These are phyloP conservation scores for Schizopygopsis pylzovi DNA, from an alignment of 2,797 vertebrate genomes.

Conservation along the genomic window DNA sequence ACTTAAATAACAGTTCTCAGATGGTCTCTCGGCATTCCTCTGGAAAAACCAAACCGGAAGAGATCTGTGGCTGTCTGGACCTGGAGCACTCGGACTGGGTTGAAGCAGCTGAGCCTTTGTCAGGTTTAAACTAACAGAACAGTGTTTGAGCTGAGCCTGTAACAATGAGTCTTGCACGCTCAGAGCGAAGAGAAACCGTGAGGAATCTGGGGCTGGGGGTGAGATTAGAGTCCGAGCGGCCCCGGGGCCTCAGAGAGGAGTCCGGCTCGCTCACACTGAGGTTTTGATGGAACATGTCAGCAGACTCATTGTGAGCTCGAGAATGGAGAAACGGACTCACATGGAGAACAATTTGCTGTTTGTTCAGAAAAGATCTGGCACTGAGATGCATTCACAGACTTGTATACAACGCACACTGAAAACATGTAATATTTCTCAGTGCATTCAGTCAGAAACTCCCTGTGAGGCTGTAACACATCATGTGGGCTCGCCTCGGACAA, in stretches of 20 bases:
- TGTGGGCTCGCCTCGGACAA: constrained; percentile 22
- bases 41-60: constrained; percentile 37
- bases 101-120: constrained; percentile 63
- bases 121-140: constrained; percentile 59
- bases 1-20: not conserved
- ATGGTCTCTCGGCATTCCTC: constrained; percentile 33
- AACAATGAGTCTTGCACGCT: constrained; percentile 57
- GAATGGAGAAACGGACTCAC: not conserved
- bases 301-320: not conserved
- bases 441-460: constrained; percentile 43
- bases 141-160: constrained; percentile 52
- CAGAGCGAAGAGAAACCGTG: constrained; percentile 42
- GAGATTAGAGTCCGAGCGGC: constrained; percentile 42
- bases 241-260: constrained; percentile 27
- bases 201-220: constrained; percentile 60
- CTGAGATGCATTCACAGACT: constrained; percentile 21
- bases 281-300: constrained; percentile 5
- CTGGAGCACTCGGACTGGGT: constrained; percentile 55
- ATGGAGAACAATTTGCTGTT: constrained; percentile 3
- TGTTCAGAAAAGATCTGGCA: not conserved
- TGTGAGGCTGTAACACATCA: constrained; percentile 50
- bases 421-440: constrained; percentile 34
- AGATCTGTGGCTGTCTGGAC: constrained; percentile 32
- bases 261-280: constrained; percentile 2
- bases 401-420: constrained; percentile 2